These are phyloP conservation scores for Circaetus cinerascens DNA, from an alignment of 2,113 vertebrate genomes.

Conservation along the genomic window DNA sequence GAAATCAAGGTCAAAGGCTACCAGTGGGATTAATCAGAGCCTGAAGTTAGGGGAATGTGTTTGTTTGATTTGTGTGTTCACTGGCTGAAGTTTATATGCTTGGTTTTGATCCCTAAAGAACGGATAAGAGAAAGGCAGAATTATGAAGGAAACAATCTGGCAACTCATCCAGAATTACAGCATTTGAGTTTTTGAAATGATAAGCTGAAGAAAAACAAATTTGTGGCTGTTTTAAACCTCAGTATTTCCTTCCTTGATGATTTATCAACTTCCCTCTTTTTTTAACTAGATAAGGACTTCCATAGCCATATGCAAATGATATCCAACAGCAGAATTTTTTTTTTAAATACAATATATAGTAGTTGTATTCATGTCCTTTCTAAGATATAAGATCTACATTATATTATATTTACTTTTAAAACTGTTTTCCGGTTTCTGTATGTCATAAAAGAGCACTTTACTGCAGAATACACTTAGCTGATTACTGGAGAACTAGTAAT, in stretches of 20 bases:
- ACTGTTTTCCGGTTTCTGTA: background rate
- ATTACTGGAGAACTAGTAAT: background rate
- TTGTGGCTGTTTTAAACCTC: constrained; percentile 37
- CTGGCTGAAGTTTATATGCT: constrained; percentile 28
- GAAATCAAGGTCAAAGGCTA: constrained; percentile 61
- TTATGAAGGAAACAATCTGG: constrained; percentile 60
- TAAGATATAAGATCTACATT: background rate
- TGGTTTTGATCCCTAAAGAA: constrained; percentile 49
- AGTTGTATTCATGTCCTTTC: background rate
- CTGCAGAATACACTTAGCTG: background rate
- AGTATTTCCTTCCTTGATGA: constrained; percentile 60
- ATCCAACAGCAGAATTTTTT: background rate
- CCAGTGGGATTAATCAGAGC: constrained; percentile 32
- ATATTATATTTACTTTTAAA: background rate
- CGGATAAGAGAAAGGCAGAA: constrained; percentile 39
- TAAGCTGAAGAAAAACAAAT: constrained; percentile 55
- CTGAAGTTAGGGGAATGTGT: background rate
- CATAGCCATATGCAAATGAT: background rate
- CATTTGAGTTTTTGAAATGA: constrained; percentile 32
- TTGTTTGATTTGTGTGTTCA: constrained; percentile 20
- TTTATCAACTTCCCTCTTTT: constrained; percentile 41
- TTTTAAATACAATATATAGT: background rate
- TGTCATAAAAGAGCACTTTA: background rate
- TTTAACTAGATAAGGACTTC: background rate
- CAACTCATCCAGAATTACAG: constrained; percentile 37